Percentiles rank a stretch among this genome's conserved stretches.
These are phyloP conservation scores for Patella caerulea DNA, from an alignment of 2,888 invertebrate genomes.

Conservation along the genomic window DNA sequence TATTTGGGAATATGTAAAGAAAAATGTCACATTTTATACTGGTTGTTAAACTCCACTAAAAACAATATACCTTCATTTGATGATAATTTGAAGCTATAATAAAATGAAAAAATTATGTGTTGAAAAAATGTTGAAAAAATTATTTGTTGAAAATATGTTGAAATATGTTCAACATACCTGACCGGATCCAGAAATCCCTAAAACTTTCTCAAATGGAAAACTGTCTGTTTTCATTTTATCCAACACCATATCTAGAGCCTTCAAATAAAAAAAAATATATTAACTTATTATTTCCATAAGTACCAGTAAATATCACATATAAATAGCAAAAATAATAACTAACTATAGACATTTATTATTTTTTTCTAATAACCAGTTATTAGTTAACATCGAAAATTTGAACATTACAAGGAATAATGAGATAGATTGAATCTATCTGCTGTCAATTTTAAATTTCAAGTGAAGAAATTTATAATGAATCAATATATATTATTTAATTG, in stretches of 20 bases:
- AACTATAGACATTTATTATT: neutral
- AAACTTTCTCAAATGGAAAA: constrained; percentile 87
- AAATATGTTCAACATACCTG: constrained; percentile 77
- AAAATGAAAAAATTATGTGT: neutral
- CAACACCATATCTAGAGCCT: constrained; percentile 91
- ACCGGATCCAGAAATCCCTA: constrained; percentile 89
- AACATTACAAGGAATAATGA: neutral
- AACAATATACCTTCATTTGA: neutral
- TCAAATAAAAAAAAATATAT: constrained; percentile 15
- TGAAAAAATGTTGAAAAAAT: neutral
- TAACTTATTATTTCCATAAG: neutral
- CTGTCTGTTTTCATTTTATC: constrained; percentile 86
- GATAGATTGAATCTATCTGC: neutral
- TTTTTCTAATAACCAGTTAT: too few species aligned
- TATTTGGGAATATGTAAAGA: too few species aligned
- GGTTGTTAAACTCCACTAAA: too few species aligned
- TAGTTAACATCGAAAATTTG: too few species aligned
- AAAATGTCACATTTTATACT: too few species aligned
- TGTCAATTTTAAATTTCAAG: neutral
- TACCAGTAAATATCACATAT: neutral
- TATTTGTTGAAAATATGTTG: neutral
- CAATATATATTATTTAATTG: neutral
- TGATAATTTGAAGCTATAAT: neutral
- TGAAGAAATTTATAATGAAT: neutral
- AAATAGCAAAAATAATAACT: neutral